phyloP scores from a whole-genome alignment of 2,797 vertebrate genomes.

The Chelon labrosus region DNA sequence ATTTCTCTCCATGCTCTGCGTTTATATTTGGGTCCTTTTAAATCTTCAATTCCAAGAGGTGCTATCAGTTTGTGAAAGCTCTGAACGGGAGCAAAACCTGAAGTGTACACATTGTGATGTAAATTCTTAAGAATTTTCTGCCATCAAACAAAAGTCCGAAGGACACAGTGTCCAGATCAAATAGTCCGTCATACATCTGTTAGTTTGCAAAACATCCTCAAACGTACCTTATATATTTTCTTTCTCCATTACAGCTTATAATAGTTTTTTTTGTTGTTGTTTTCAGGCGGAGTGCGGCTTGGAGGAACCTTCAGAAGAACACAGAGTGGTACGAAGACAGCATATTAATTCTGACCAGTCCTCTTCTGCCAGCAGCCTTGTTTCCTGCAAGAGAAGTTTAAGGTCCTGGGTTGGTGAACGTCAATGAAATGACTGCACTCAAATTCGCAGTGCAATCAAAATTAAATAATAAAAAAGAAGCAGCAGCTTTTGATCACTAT shows the following conservation, averaged over 20 bases:
- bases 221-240: too few species aligned
- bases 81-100: too few species aligned
- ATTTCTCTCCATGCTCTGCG: too few species aligned
- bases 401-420: background rate
- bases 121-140: too few species aligned
- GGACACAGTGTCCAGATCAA: too few species aligned
- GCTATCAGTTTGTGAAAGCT: background rate
- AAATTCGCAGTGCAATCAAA: background rate
- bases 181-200: too few species aligned
- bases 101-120: too few species aligned
- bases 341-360: constrained; percentile 2
- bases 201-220: background rate
- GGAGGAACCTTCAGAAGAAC: constrained; percentile 10
- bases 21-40: too few species aligned
- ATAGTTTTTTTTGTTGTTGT: background rate
- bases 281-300: background rate
- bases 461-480: too few species aligned
- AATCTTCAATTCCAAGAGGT: background rate
- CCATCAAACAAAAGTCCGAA: too few species aligned
- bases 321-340: background rate
- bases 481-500: background rate
- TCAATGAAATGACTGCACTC: too few species aligned
- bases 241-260: background rate
- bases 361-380: background rate
- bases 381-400: background rate